Base-by-base conservation (phyloP, 2,113 vertebrate species). In the Anolis carolinensis region DNA sequence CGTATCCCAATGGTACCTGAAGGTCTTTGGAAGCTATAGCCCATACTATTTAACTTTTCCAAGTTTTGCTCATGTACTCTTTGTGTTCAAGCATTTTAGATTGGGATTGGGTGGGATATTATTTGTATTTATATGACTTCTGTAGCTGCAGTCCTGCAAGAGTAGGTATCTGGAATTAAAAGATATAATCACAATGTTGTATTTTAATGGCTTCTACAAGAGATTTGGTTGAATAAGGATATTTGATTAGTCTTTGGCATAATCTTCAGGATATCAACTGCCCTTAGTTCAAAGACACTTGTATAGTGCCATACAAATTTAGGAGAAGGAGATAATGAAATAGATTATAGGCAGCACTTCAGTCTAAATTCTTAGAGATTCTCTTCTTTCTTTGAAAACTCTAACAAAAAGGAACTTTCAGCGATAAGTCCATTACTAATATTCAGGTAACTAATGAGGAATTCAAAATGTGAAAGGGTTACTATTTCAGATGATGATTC, bases 181-280 rank as follows among this genome's bases (percentile, higher is more conserved):
- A 23, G 32, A 71, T 21, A 27, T 13, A 16, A 2, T 70, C 84
- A 0, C 7, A 81, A 2, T 18, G 52, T 9, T 79, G 0, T 0
- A 14, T 90, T 89, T 21, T 87, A 20, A 32, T 59, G 27, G 0
- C 0, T 2, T 85, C 0, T 50, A 68, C 65, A 34, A 9, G 62
- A 90, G 83, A 87, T 0, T 1, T 82, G 89, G 92, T 85, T 89
- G 83, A 62, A 68, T 84, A 0, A 68, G 81, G 32, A 44, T 2
- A 76, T 32, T 85, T 77, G 72, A 84, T 86, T 20, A 20, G 79
- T 87, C 11, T 81, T 92, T 80, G 79, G 65, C 88, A 86, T 86
- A 34, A 85, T 80, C 84, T 81, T 79, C 48, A 87, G 50, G 36
- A 34, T 36, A 86, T 55, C 55, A 65, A 48, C 13, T 63, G 4